These are phyloP conservation scores for Xanthia icteritia DNA, from an alignment of 2,888 invertebrate species.

Conservation along the genomic window DNA sequence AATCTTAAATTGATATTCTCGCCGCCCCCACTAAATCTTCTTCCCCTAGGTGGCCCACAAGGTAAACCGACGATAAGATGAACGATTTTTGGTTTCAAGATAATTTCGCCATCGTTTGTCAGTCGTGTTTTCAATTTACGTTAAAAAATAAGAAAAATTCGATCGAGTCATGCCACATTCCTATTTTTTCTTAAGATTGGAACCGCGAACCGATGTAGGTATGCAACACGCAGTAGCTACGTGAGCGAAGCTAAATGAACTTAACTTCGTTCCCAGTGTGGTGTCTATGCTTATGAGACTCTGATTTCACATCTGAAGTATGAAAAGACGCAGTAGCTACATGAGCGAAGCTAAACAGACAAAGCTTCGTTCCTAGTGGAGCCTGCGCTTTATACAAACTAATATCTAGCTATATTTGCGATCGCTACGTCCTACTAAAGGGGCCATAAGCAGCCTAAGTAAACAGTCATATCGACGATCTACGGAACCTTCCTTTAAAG, in stretches of 20 bases:
- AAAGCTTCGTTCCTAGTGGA: too few species aligned
- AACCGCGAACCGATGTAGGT: too few species aligned
- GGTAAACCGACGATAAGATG: background rate
- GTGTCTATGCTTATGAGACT: too few species aligned
- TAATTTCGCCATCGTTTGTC: background rate
- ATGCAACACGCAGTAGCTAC: too few species aligned
- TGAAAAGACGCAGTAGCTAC: too few species aligned
- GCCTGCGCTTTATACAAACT: slow-evolving; percentile 10
- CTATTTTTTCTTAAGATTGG: background rate
- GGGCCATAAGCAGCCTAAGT: background rate
- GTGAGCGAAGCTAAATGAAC: too few species aligned
- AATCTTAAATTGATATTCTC: background rate
- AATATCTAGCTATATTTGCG: slow-evolving; percentile 36
- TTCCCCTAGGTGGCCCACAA: background rate
- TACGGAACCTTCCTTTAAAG: slow-evolving; percentile 24
- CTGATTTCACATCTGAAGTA: too few species aligned
- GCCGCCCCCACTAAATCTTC: background rate
- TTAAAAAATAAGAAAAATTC: background rate
- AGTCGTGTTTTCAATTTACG: background rate
- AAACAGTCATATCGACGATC: slow-evolving; percentile 30
- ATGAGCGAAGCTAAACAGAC: too few species aligned
- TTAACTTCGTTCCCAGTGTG: too few species aligned
- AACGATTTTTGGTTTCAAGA: background rate
- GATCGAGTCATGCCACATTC: background rate
- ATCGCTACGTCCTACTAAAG: background rate